Percentiles rank a stretch among this genome's conserved stretches.
phyloP scores from a whole-genome alignment of 2,797 vertebrate species.

The Myotis pilosus region DNA sequence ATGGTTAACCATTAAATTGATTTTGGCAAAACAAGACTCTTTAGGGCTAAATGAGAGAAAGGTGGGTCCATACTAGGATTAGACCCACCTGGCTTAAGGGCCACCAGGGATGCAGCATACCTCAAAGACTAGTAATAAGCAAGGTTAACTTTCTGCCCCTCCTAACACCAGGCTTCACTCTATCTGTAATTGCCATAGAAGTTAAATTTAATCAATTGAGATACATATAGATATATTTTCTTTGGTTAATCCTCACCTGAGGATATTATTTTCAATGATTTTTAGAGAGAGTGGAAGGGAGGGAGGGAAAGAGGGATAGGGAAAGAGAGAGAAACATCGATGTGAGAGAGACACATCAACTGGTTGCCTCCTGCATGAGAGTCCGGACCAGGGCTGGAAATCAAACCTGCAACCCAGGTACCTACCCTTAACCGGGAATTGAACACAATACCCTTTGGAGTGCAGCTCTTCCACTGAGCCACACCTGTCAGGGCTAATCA shows the following conservation, averaged over 20 bases:
- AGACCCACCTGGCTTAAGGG: background rate
- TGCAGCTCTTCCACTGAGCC: background rate
- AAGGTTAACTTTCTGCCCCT: background rate
- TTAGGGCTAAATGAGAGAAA: background rate
- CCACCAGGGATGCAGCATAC: background rate
- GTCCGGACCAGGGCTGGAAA: too few relatives aligned
- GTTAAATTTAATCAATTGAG: background rate
- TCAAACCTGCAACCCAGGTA: background rate
- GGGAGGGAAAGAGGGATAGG: too few relatives aligned
- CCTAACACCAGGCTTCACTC: background rate
- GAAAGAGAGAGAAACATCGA: too few relatives aligned
- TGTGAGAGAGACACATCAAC: background rate
- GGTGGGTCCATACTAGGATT: background rate
- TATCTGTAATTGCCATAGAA: background rate
- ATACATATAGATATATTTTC: background rate
- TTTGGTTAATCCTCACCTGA: background rate
- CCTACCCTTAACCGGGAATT: background rate
- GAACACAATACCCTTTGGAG: background rate
- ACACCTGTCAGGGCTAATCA: background rate
- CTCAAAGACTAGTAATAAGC: background rate
- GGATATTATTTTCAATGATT: background rate
- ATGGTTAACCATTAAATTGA: background rate
- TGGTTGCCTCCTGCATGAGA: too few relatives aligned
- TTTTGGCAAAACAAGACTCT: background rate
- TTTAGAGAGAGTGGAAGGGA: background rate